phyloP scores from a whole-genome alignment of 2,888 invertebrate genomes.

The Nephrotoma guestfalica region DNA sequence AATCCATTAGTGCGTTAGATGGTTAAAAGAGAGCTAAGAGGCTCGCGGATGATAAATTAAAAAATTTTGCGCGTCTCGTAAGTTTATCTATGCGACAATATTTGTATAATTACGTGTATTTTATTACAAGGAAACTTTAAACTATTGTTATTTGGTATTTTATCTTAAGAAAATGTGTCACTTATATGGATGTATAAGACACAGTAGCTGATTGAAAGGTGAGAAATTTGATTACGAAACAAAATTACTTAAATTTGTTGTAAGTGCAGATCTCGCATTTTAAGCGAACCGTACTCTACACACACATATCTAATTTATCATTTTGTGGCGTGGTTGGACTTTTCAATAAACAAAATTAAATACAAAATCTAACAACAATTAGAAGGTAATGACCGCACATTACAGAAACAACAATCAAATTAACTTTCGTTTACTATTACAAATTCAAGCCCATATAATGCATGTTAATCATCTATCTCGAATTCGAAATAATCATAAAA shows the following conservation, averaged over 20 bases:
- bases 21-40: not conserved
- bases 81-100: not conserved
- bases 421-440: not conserved
- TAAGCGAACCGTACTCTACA: not conserved
- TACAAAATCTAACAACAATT: not conserved
- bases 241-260: not conserved
- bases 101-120: not conserved
- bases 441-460: not conserved
- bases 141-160: not conserved
- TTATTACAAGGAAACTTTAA: not conserved
- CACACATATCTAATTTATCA: not conserved
- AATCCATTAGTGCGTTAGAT: not conserved
- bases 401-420: not conserved
- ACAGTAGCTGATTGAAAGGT: not conserved
- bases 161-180: not conserved
- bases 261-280: not conserved
- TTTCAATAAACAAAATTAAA: not conserved
- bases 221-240: not conserved
- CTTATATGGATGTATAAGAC: not conserved
- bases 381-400: not conserved
- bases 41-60: not conserved
- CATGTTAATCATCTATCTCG: not conserved
- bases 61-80: not conserved
- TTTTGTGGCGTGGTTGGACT: not conserved
- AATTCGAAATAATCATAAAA: not conserved